Conservation (phyloP, 2,113 vertebrate genomes). For the human (Homo sapiens) region GRCh38 chr6:92431501-92432000, state of each 20-base stretch:
- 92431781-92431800: conserved; percentile 66
- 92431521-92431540: conserved; percentile 53
- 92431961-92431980: not conserved
- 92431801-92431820: conserved; percentile 73
- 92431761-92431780: conserved; percentile 60
- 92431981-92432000: not conserved
- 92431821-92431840: conserved; percentile 62
- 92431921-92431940: conserved; percentile 15
- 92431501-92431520: conserved; percentile 22
- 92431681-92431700: conserved; percentile 77
- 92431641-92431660: conserved; percentile 78
- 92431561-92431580: conserved; percentile 54
- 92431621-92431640: conserved; percentile 79
- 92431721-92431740: conserved; percentile 62
- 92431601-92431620: conserved; percentile 78
- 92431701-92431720: conserved; percentile 78
- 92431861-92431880: conserved; percentile 60
- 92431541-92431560: conserved; percentile 59
- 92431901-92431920: conserved; percentile 20
- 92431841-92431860: conserved; percentile 72
- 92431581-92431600: conserved; percentile 73
- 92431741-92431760: conserved; percentile 75
- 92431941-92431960: not conserved
- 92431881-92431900: conserved; percentile 70
- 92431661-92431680: conserved; percentile 74